These are phyloP conservation scores for Rhodeus uyekii DNA, from an alignment of 2,797 vertebrate genomes.

Conservation along the genomic window DNA sequence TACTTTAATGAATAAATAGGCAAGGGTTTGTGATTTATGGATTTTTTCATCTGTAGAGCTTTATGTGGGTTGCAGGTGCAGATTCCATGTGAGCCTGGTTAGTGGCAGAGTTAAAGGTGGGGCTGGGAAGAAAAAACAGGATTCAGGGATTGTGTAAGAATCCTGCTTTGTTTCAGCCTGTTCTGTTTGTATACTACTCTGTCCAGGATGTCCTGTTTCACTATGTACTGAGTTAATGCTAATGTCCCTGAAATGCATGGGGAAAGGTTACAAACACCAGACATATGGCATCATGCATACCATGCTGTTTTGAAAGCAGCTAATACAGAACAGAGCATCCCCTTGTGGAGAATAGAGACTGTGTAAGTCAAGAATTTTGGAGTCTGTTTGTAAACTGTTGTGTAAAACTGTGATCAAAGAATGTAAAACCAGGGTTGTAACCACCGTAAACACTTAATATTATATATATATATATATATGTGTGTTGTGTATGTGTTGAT, in stretches of 20 bases:
- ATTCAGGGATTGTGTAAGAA: slow-evolving; percentile 49
- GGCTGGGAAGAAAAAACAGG: slow-evolving; percentile 32
- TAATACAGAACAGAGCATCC: slow-evolving; percentile 41
- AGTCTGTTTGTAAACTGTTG: background rate
- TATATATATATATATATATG: background rate
- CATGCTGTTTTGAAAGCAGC: slow-evolving; percentile 26
- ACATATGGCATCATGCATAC: slow-evolving; percentile 45
- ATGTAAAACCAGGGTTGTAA: background rate
- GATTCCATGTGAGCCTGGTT: slow-evolving; percentile 9
- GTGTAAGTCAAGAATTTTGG: background rate
- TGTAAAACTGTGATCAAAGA: background rate
- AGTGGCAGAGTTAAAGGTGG: background rate
- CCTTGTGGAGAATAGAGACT: slow-evolving; percentile 44
- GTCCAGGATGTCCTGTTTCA: slow-evolving; percentile 38
- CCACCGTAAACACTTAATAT: background rate
- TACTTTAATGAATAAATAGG: background rate
- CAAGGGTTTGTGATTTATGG: slow-evolving; percentile 12
- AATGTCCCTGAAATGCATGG: slow-evolving; percentile 17
- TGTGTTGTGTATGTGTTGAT: too few species aligned
- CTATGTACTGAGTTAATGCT: slow-evolving; percentile 26
- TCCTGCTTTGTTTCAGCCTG: slow-evolving; percentile 21
- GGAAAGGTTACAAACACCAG: slow-evolving; percentile 45
- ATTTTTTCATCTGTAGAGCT: background rate
- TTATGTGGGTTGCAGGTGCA: background rate
- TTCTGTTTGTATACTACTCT: slow-evolving; percentile 29